phyloP scores from a whole-genome alignment of 2,113 vertebrate genomes.

The Psettodes erumei region DNA sequence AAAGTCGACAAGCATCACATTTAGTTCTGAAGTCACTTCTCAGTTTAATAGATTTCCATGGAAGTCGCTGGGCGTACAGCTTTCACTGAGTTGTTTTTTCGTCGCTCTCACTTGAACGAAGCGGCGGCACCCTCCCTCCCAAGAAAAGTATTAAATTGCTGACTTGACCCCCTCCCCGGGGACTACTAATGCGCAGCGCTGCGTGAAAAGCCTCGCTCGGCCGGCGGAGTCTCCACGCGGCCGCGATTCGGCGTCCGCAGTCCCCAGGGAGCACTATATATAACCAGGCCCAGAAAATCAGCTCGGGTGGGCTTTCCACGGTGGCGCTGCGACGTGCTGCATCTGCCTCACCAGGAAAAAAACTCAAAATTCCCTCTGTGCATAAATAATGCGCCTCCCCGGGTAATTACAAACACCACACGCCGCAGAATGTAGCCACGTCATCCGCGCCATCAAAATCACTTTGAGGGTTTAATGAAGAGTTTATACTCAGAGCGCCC shows the following conservation, averaged over 20 bases:
- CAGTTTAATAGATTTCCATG: too few species aligned
- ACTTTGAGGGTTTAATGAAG: slow-evolving; percentile 39
- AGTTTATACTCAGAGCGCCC: slow-evolving; percentile 31
- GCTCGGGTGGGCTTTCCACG: slow-evolving; percentile 3
- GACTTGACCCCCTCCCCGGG: neutral
- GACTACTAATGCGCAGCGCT: neutral
- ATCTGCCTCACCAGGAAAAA: slow-evolving; percentile 17
- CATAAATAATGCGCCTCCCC: slow-evolving; percentile 19
- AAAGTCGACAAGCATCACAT: too few species aligned
- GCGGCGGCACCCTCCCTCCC: neutral
- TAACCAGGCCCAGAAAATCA: slow-evolving; percentile 36
- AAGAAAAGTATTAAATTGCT: neutral
- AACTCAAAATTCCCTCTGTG: slow-evolving; percentile 11
- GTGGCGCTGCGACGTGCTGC: slow-evolving; percentile 8
- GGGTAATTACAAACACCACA: slow-evolving; percentile 7
- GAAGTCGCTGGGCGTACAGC: neutral
- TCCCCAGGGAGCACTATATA: slow-evolving; percentile 40
- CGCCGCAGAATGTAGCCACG: slow-evolving; percentile 12
- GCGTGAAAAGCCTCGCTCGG: slow-evolving; percentile 1
- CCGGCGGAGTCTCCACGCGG: neutral
- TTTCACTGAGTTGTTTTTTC: neutral
- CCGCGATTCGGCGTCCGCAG: neutral
- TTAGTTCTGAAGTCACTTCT: too few species aligned
- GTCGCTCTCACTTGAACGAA: neutral
- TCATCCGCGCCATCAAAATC: slow-evolving; percentile 38